phyloP scores from a whole-genome alignment of 2,888 invertebrate genomes.

The Tinea pellionella region DNA sequence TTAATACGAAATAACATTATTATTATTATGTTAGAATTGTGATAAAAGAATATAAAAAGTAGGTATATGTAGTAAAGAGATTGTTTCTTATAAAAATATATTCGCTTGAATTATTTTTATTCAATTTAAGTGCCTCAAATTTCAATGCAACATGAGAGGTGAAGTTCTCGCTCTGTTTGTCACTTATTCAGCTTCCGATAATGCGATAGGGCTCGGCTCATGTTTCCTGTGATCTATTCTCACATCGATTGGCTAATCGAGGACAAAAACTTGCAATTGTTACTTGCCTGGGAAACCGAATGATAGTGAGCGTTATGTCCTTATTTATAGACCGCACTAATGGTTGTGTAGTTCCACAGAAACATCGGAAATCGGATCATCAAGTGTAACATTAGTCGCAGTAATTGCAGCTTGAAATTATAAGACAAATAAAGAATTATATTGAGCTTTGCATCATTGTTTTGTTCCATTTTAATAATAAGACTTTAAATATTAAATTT shows the following conservation, averaged over 20 bases:
- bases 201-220: slow-evolving; percentile 71
- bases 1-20: no score
- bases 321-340: neutral
- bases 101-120: neutral
- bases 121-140: neutral
- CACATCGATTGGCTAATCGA: slow-evolving; percentile 34
- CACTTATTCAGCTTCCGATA: slow-evolving; percentile 78
- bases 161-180: slow-evolving; percentile 69
- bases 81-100: neutral
- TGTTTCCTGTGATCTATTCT: slow-evolving; percentile 75
- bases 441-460: no score
- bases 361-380: no score
- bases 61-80: no score
- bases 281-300: slow-evolving; percentile 39
- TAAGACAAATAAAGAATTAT: no score
- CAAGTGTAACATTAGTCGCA: no score
- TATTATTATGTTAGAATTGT: no score
- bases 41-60: no score
- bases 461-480: no score
- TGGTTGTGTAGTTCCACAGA: no score
- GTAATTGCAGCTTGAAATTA: no score
- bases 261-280: slow-evolving; percentile 50
- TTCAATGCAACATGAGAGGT: neutral
- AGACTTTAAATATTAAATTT: no score
- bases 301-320: neutral